These are phyloP conservation scores for Manduca sexta DNA, from an alignment of 1,140 invertebrate species.

Conservation along the genomic window DNA sequence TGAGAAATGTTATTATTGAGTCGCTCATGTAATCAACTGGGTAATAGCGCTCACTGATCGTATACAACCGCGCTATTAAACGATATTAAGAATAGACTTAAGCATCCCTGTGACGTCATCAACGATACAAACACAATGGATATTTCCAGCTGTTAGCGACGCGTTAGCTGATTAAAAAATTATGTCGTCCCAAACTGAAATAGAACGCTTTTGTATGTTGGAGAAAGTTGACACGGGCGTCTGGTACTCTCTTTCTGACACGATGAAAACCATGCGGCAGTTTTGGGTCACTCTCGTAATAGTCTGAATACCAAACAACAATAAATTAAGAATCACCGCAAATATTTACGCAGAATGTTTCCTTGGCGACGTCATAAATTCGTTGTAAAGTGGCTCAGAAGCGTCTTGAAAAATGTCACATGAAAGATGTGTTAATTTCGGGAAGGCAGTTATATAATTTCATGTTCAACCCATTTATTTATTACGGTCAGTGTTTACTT, in stretches of 20 bases:
- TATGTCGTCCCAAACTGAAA: slow-evolving; percentile 35
- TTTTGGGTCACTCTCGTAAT: slow-evolving; percentile 57
- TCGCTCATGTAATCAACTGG: background rate
- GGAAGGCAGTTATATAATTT: background rate
- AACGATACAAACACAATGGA: slow-evolving; percentile 18
- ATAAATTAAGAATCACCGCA: slow-evolving; percentile 32
- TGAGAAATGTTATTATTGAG: background rate
- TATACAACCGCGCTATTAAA: background rate
- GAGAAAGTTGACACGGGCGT: slow-evolving; percentile 52
- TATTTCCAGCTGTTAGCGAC: slow-evolving; percentile 21
- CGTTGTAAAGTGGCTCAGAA: slow-evolving; percentile 28
- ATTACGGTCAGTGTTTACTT: background rate
- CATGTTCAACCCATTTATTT: background rate
- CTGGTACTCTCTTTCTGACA: slow-evolving; percentile 41
- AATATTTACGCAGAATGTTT: slow-evolving; percentile 40
- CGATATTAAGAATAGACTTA: background rate
- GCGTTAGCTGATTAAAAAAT: slow-evolving; percentile 32
- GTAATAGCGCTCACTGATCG: background rate
- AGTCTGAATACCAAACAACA: slow-evolving; percentile 44
- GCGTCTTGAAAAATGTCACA: slow-evolving; percentile 18
- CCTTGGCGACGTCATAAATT: slow-evolving; percentile 37
- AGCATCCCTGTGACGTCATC: slow-evolving; percentile 13
- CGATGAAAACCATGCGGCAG: slow-evolving; percentile 42
- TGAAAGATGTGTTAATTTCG: slow-evolving; percentile 21
- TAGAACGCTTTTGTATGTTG: slow-evolving; percentile 34